Conservation (phyloP, 30 jellyfish, hydroid and myxozoan genomes). For the Chrysaora quinquecirrha region DNA sequence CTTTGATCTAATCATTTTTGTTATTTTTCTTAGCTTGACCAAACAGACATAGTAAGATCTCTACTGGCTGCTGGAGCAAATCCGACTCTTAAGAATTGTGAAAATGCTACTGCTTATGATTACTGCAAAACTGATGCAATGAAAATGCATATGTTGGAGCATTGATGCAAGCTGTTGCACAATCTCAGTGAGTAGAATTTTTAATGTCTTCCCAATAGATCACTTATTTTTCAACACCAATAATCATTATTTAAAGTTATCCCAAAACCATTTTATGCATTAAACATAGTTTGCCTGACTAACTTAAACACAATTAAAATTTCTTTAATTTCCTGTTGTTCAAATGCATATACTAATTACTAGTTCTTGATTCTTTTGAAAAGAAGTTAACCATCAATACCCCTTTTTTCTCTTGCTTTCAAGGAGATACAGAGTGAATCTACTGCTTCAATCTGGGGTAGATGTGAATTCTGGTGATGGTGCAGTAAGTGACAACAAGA, state of each 20-base stretch:
- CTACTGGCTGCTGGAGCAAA: conserved; percentile 96
- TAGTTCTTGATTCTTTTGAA: no score
- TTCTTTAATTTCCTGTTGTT: no score
- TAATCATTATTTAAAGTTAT: no score
- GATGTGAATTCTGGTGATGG: conserved; percentile 91
- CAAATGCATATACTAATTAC: no score
- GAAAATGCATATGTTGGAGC: conserved; percentile 95
- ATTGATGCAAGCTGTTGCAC: conserved; percentile 96
- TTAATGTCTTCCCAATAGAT: neutral
- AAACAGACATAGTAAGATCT: conserved; percentile 86
- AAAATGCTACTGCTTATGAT: conserved; percentile 70
- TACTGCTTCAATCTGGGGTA: conserved; percentile 87
- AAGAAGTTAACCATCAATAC: no score
- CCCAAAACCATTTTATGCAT: no score
- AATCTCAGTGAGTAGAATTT: conserved; percentile 73
- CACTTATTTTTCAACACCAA: no score
- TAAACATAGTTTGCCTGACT: no score
- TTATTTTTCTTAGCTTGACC: no score
- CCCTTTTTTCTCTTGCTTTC: conserved; percentile 14
- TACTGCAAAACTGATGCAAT: conserved; percentile 72
- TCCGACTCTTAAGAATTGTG: conserved; percentile 73
- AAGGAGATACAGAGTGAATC: conserved; percentile 84
- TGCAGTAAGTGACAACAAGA: conserved; percentile 86
- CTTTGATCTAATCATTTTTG: no score
- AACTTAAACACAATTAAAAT: no score